Base-by-base conservation (phyloP, 2,113 vertebrate genomes). In the Eira barbara region DNA sequence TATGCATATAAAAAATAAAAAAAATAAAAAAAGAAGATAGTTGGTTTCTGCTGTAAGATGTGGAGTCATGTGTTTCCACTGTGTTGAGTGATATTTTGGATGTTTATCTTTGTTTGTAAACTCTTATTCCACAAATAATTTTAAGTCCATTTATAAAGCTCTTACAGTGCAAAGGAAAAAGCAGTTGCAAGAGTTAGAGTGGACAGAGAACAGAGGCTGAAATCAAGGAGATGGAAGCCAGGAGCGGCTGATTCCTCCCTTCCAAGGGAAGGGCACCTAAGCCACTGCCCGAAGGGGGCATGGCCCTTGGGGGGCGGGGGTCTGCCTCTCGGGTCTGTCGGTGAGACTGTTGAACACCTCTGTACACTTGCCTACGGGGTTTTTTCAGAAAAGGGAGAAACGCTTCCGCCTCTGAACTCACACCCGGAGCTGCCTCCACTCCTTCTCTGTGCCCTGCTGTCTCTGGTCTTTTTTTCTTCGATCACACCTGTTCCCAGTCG, bases 291-390 rank as follows among this genome's bases (percentile, higher is more conserved):
- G 27, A 20, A 1, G 63, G 1, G 15, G 21, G 7, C 9, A 69
- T 0, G 3, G 6, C 7, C 29, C 23, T 31, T 0, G 0, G 10
- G 13, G 27, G 61, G 3, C 17, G 0, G 52, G 21, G 25, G 14
- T 42, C 49, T 34, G 7, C 9, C 31, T 27, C 61, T 21, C 17
- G 42, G n/a, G 2, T 6, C 20, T 21, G 4, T 17, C 4, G 3
- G 3, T 14, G 79, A 90, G 67, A n/a, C 42, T 55, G 13, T 39
- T 45, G 57, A 63, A 42, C 10, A 7, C 34, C 67, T 31, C 13
- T 76, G 57, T 65, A n/a, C 10, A 0, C 55, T 65, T 82, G 23
- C 47, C 61, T 73, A 7, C 0, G 9, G 27, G 29, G 0, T 6
- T 82, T 82, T 63, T 67, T 45, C 63, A 57, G 57, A 85, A 67